Percentiles rank a stretch among this genome's conserved stretches.
Evolutionary conservation across 1,140 invertebrate genomes (phyloP).

Genomic region (Antheraea pernyi): DNA sequence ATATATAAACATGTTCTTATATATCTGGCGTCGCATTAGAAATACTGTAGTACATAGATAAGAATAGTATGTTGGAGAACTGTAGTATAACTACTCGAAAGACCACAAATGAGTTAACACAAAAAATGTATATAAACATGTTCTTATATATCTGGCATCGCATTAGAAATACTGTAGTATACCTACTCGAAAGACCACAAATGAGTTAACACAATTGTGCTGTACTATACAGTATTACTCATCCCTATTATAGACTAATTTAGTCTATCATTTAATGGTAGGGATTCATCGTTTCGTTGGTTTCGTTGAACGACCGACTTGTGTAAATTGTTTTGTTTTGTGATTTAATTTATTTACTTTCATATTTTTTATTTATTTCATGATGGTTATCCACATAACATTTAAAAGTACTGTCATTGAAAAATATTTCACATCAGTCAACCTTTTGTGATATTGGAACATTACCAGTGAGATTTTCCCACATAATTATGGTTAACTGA

Average conservation of each 20-base stretch:
- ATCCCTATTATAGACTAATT: not conserved
- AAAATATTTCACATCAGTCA: conserved; percentile 35
- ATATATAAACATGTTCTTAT: too few species aligned
- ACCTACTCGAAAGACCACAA: too few species aligned
- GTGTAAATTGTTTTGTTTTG: conserved; percentile 70
- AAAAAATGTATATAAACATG: too few species aligned
- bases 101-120: too few species aligned
- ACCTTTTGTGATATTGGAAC: conserved; percentile 67
- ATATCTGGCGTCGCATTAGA: too few species aligned
- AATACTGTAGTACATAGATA: too few species aligned
- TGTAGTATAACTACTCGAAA: too few species aligned
- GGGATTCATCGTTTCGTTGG: conserved; percentile 64
- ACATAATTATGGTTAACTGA: conserved; percentile 79
- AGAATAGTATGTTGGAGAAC: too few species aligned
- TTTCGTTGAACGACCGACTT: conserved; percentile 69
- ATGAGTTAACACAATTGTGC: too few species aligned
- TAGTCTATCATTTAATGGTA: conserved; percentile 53
- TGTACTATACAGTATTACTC: too few species aligned
- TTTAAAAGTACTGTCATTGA: conserved; percentile 33
- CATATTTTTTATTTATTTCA: conserved; percentile 43
- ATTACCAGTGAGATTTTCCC: conserved; percentile 75
- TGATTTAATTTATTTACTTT: conserved; percentile 63
- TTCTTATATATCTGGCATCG: too few species aligned
- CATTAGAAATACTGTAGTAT: too few species aligned
- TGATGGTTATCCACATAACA: conserved; percentile 51